Base-by-base conservation (phyloP, 2,888 invertebrate species). In the Suillia variegata region DNA sequence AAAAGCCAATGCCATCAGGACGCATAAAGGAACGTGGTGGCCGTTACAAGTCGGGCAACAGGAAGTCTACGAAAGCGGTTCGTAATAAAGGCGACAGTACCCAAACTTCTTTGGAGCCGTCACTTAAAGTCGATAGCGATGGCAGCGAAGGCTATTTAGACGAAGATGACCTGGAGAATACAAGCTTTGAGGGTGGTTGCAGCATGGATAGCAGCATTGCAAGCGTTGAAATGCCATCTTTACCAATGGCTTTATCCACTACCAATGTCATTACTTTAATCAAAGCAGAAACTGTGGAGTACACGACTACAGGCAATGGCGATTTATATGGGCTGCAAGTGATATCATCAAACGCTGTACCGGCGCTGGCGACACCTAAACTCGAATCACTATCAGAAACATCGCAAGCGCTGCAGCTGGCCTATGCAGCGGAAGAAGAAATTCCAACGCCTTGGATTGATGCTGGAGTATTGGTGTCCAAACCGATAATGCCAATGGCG, bases 401-500 rank as follows among this genome's bases (percentile, higher is more conserved):
- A 50, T 84, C 84, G 1, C 86, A 86, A 80, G 91, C 90, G 0
- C 84, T 90, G 68, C 88, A 91, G 71, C 80, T 91, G 68, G 89
- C 90, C 2, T 82, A 89, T 68, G 91, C 91, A 0, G 89, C 89
- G 33, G 91, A 91, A 73, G 87, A 91, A 64, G 91, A 91, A 79
- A 84, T 89, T 42, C 89, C 90, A 62, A 86, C 89, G 0, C 88
- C 89, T 1, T 92, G 92, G 92, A 85, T 89, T 1, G 89, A 91
- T 72, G 89, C 89, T 0, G 89, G 87, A 66, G 87, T 88, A 3
- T 80, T 90, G 57, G 87, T 89, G 1, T 87, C 88, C 0, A 87
- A 87, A 45, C 81, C 81, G 13, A 72, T 81, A 33, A 84, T 87
- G 74, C 85, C 86, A 63, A 85, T 87, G 82, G 85, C 87, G 1